Evolutionary conservation across 1,140 invertebrate genomes (phyloP).

Genomic region (Procambarus virginalis): DNA sequence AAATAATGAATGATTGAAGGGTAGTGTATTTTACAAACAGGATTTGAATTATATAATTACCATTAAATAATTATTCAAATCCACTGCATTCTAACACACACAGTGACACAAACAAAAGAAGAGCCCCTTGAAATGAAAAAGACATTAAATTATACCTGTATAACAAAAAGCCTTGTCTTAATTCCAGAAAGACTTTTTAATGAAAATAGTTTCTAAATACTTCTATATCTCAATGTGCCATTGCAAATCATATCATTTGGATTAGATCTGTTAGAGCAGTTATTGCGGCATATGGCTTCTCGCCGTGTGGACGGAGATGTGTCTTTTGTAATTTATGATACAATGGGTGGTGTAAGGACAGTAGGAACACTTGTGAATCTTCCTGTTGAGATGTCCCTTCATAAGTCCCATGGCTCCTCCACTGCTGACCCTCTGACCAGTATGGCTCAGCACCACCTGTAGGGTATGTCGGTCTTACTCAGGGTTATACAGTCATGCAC

Average conservation of each 20-base stretch:
- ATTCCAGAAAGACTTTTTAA: neutral
- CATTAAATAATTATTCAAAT: no score
- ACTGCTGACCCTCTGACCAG: slow-evolving; percentile 46
- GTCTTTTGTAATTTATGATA: slow-evolving; percentile 53
- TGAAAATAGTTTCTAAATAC: neutral
- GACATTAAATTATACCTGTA: neutral
- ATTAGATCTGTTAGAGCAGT: slow-evolving; percentile 57
- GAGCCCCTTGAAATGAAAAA: neutral
- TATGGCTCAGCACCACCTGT: slow-evolving; percentile 53
- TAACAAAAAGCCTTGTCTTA: neutral
- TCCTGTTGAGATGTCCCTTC: slow-evolving; percentile 46
- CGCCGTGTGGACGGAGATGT: slow-evolving; percentile 35
- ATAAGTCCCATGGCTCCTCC: slow-evolving; percentile 54
- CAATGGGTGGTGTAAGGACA: slow-evolving; percentile 63
- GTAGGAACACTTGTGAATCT: slow-evolving; percentile 61
- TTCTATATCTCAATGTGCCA: neutral
- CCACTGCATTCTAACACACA: neutral
- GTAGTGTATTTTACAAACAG: neutral
- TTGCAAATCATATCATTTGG: slow-evolving; percentile 56
- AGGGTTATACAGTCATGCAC: slow-evolving; percentile 21
- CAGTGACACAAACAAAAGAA: neutral
- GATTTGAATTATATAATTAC: neutral
- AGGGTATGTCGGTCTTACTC: slow-evolving; percentile 55
- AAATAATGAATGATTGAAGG: no score
- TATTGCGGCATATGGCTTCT: slow-evolving; percentile 59